A percentile compares a stretch with the other conserved stretches of the same genome.
Evolutionary conservation across 2,113 vertebrate species (phyloP).

Genomic region (Lamprotornis superbus): DNA sequence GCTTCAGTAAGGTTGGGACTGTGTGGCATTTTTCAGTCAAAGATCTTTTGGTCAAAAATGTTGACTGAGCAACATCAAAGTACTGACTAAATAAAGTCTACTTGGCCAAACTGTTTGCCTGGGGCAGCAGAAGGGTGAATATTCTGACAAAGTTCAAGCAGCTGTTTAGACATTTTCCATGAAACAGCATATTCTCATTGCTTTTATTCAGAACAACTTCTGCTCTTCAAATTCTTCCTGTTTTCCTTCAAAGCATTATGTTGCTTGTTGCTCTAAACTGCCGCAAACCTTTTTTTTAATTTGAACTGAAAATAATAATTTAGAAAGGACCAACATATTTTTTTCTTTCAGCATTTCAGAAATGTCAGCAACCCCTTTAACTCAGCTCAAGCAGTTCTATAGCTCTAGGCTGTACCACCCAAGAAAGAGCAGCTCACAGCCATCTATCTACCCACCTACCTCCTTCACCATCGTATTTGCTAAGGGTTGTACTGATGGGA

Average conservation of each 20-base stretch:
- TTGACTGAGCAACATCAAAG: not conserved
- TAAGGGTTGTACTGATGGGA: not conserved
- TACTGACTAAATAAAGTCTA: not conserved
- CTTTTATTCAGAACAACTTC: not conserved
- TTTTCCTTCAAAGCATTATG: not conserved
- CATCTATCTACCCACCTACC: not conserved
- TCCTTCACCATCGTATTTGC: not conserved
- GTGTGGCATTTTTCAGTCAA: not conserved
- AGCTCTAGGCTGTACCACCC: constrained; percentile 20
- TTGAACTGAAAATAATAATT: constrained; percentile 16
- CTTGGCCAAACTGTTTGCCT: not conserved
- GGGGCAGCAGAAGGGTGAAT: not conserved
- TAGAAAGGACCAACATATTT: not conserved
- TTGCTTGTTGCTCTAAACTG: not conserved
- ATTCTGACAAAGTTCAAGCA: not conserved
- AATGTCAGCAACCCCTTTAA: not conserved
- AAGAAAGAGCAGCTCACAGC: not conserved
- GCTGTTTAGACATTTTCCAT: not conserved
- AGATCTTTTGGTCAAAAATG: not conserved
- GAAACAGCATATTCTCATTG: not conserved
- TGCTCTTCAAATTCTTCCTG: not conserved
- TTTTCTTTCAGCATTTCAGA: not conserved
- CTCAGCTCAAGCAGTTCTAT: not conserved
- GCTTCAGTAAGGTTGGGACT: not conserved
- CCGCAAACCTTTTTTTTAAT: not conserved